phyloP scores from a whole-genome alignment of 2,888 invertebrate genomes.

The Drosophila cracens region DNA sequence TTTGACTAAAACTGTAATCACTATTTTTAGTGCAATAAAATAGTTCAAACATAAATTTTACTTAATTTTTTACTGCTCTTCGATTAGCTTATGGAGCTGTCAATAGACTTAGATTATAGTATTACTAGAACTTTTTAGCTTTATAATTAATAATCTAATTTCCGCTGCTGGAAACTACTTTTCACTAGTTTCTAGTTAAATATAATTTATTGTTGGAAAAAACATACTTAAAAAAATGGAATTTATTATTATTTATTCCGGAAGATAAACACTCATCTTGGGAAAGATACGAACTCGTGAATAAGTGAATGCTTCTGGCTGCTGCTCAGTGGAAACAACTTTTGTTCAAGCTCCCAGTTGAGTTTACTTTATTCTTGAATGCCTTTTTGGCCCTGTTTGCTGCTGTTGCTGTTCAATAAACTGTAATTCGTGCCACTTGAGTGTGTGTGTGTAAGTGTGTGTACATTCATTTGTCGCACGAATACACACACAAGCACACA shows the following conservation, averaged over 20 bases:
- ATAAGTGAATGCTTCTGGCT: background rate
- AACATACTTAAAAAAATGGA: no score
- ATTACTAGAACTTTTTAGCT: background rate
- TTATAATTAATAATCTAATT: background rate
- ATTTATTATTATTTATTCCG: background rate
- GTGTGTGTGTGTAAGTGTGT: background rate
- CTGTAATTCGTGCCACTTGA: constrained; percentile 73
- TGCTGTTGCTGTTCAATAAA: constrained; percentile 72
- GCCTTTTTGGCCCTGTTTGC: constrained; percentile 5
- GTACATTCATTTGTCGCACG: constrained; percentile 70
- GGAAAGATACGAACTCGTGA: background rate
- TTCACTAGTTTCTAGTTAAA: background rate
- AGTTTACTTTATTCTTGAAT: constrained; percentile 25
- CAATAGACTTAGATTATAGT: background rate
- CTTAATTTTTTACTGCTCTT: background rate
- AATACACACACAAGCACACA: constrained; percentile 36
- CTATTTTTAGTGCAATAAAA: background rate
- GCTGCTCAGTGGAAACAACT: constrained; percentile 11
- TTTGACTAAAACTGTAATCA: background rate
- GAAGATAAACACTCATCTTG: no score
- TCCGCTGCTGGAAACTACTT: background rate
- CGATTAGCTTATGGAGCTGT: background rate
- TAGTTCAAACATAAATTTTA: background rate
- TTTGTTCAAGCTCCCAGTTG: constrained; percentile 1
- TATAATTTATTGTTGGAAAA: background rate